Evolutionary conservation across 2,113 vertebrate genomes (phyloP), one percentile per base, ranked within the genome.

Genomic region (Oxyura jamaicensis): DNA sequence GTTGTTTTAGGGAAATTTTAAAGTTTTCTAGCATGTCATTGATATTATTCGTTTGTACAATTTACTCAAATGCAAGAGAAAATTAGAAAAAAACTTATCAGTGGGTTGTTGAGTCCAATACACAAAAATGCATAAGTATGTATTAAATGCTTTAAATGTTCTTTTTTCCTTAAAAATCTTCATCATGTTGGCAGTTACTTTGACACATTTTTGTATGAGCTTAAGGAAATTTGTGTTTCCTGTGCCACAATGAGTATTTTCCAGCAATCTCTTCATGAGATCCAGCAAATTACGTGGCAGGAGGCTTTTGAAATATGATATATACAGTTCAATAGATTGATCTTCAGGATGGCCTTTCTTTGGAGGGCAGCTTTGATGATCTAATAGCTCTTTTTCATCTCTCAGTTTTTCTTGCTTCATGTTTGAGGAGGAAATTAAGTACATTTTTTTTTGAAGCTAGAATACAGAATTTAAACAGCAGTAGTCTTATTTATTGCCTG

Each of bases 261-360:
- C 90, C 68, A 88, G 56, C 90, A 39, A 59, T 88, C 56, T 75
- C 56, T 74, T 56, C 3, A 33, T 60, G 55, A 90, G 46, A 59
- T 62, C 29, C 84, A 72, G 81, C 77, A 87, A 85, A 82, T 76
- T 10, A 60, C 75, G 35, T 84, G 68, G 77, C 91, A 89, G 89
- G 81, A 87, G 81, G 74, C 86, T 96, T 96, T 93, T 93, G 91
- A 95, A 93, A 94, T 85, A 25, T 7, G 84, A 69, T 74, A 46
- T 41, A 36, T 7, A 29, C 28, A 58, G 83, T 52, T 74, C 67
- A 86, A 11, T 67, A 69, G 67, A 80, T 66, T 29, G 14, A 39
- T 94, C 68, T 90, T 39, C 85, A 35, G 56, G 73, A 39, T 73
- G 72, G 28, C 73, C 79, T 88, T 88, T 88, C 68, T 67, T 62